Evolutionary conservation across 2,113 vertebrate genomes (phyloP), one percentile per base, ranked within the genome.

Genomic region (Podarcis raffonei): DNA sequence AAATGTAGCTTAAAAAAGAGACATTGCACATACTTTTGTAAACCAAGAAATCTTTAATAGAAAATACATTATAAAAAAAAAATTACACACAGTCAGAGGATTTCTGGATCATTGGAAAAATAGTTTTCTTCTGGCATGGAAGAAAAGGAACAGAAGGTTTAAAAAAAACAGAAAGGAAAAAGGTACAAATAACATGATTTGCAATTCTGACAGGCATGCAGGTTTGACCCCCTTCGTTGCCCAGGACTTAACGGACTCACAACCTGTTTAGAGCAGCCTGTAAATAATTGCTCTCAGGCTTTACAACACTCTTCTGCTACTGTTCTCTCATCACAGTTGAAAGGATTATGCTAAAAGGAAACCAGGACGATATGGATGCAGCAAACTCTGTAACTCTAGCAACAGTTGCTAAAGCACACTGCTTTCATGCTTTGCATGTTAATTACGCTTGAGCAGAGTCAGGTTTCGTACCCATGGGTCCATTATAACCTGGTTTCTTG

Each of bases 301-400:
- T 83, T 85, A 88, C 81, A 89, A 86, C 81, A 88, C 85, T 22
- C 42, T 88, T 80, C 32, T 93, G 81, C 86, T 79, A n/a, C 78
- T 94, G 71, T 88, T 65, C 91, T 59, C 35, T 74, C 59, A 90
- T 71, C 78, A 89, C 62, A 94, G 81, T 84, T 81, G 87, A 69
- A 92, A 90, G 39, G 74, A 92, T 83, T 94, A 85, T 78, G 62
- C 48, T 88, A 92, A 90, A 57, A 30, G 20, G 30, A 74, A 84
- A 57, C 86, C 30, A 79, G 9, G 25, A 20, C 25, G 0, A 39
- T 59, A 11, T 62, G 12, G 39, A 75, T 75, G 32, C 23, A 62
- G 72, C 72, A 75, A 35, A 23, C 53, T 7, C 32, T 18, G 57
- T 2, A 42, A 18, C 66, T 20, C 37, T 69, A 72, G 77, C 42